Evolutionary conservation across 2,113 vertebrate species (phyloP).

Genomic region (Chamaea fasciata): DNA sequence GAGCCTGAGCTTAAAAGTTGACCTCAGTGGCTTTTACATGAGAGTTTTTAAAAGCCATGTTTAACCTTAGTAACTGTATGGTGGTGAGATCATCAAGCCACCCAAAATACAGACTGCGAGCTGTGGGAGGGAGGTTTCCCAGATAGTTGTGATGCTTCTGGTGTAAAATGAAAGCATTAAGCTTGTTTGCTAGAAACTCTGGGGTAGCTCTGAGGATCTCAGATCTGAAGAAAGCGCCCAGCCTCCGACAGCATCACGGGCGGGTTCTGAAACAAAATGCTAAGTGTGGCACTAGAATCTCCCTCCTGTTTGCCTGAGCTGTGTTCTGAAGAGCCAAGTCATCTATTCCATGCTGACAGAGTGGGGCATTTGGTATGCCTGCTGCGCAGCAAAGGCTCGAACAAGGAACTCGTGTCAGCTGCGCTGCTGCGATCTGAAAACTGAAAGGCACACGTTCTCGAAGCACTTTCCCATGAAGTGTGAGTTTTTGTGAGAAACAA

Average conservation of each 20-base stretch:
- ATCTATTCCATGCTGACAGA: background rate
- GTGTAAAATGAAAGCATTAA: constrained; percentile 16
- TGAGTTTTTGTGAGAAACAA: background rate
- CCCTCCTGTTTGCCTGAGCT: background rate
- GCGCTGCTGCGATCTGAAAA: background rate
- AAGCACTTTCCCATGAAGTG: background rate
- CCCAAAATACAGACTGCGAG: background rate
- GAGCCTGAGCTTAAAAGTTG: background rate
- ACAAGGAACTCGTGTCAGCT: background rate
- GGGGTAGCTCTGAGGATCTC: background rate
- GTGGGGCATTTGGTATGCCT: background rate
- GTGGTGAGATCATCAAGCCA: background rate
- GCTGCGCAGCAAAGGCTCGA: background rate
- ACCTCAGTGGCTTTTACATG: background rate
- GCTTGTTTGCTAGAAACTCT: constrained; percentile 51
- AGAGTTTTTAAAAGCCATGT: background rate
- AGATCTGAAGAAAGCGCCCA: background rate
- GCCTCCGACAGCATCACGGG: background rate
- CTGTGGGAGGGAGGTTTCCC: constrained; percentile 52
- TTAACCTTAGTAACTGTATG: background rate
- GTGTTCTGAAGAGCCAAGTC: background rate
- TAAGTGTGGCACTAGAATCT: background rate
- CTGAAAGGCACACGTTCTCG: background rate
- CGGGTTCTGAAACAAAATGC: background rate
- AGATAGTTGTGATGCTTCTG: background rate